Evolutionary conservation across 1,140 invertebrate genomes (phyloP), one percentile per base, ranked within the genome.

Genomic region (Drosophila paulistorum): DNA sequence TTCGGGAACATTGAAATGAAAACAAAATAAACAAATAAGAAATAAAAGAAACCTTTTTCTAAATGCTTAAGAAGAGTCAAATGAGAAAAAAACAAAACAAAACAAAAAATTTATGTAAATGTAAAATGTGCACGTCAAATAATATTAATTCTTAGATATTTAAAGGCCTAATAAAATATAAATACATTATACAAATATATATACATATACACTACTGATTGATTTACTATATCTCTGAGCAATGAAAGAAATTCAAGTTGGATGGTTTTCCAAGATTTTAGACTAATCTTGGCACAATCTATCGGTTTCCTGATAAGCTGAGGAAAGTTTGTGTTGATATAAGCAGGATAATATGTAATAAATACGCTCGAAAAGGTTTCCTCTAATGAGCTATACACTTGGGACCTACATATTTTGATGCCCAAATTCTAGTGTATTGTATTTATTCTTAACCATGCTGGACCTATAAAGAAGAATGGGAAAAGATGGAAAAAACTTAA

Each of bases 51-150:
- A 69, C 51, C 11, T 54, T 86, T 86, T 87, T 87, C 77, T 87
- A 87, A 86, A 42, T 76, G 74, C 74, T 76, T 69, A 14, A 68
- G 39, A 63, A 70, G 42, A 51, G 26, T 62, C 54, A 77, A 58
- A 55, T n/a, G 42, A 65, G 59, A 66, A 69, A 35, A 63, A 65
- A 48, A n/a, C n/a, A n/a, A 77, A 65, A 20, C 17, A 63, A 81
- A 66, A 68, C 17, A 17, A 17, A 17, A 17, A 89, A 84, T 75
- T 73, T 89, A 84, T 87, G 84, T 87, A 89, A 89, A 89, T 89
- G 84, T 89, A 89, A 89, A 89, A 78, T 89, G 83, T 86, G 85
- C 84, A 89, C 84, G 85, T 89, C 84, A 89, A 89, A 89, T 84
- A 89, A 89, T 79, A 84, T 81, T 81, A 89, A 89, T 84, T 89